Evolutionary conservation across 2,888 invertebrate species (phyloP).

Genomic region (Drosophila infuscata): DNA sequence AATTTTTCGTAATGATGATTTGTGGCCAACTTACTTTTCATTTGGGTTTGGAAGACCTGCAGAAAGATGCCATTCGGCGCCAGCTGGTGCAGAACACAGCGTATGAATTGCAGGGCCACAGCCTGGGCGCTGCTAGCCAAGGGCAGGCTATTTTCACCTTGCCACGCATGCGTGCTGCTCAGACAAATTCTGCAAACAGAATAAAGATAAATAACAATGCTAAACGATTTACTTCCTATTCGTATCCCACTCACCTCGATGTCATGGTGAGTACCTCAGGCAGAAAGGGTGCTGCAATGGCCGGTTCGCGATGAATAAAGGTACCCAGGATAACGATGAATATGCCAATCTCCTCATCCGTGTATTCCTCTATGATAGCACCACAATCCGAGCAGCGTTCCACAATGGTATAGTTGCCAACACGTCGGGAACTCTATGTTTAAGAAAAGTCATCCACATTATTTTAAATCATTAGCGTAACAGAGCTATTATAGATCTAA

Average conservation of each 20-base stretch:
- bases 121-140: conserved; percentile 97
- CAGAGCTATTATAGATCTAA: background rate
- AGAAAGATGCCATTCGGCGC: conserved; percentile 98
- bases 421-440: conserved; percentile 87
- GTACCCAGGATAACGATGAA: conserved; percentile 97
- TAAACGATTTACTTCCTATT: background rate
- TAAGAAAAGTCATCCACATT: background rate
- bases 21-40: conserved; percentile 88
- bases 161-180: conserved; percentile 94
- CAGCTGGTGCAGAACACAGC: conserved; percentile 98
- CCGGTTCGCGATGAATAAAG: conserved; percentile 98
- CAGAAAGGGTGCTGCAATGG: conserved; percentile 96
- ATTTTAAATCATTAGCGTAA: background rate
- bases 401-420: conserved; percentile 90
- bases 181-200: conserved; percentile 78
- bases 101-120: conserved; percentile 98
- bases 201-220: background rate
- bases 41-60: conserved; percentile 96
- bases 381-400: conserved; percentile 94
- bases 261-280: conserved; percentile 96
- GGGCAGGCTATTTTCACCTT: conserved; percentile 93
- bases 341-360: conserved; percentile 97
- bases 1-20: background rate
- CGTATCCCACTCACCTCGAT: conserved; percentile 88
- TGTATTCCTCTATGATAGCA: conserved; percentile 94